Percentiles rank a stretch among this genome's conserved stretches.
Conservation (phyloP, 2,888 invertebrate genomes). For the Furcula furcula region DNA sequence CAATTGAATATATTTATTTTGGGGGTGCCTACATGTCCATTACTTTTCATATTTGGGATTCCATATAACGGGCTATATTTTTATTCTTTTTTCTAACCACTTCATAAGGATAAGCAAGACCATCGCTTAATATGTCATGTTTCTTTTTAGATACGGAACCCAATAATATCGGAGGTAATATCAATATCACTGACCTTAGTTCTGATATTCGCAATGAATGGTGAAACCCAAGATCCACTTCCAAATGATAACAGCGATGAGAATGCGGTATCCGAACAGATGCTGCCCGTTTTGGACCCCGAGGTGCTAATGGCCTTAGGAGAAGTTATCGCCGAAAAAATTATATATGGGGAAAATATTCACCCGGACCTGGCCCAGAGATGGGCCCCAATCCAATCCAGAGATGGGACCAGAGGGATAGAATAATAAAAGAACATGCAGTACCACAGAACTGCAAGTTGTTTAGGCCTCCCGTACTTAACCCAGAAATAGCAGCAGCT, state of each 20-base stretch:
- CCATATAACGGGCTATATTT: too few species aligned
- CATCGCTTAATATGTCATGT: too few species aligned
- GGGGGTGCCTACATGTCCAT: too few species aligned
- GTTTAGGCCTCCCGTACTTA: conserved; percentile 6
- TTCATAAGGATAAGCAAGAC: too few species aligned
- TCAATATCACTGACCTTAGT: too few species aligned
- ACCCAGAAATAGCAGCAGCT: conserved; percentile 6
- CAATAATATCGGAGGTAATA: too few species aligned
- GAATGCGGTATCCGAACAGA: too few species aligned
- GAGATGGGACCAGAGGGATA: conserved; percentile 2
- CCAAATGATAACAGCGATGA: background rate
- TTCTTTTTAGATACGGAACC: too few species aligned
- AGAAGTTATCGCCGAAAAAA: background rate
- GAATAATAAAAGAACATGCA: conserved; percentile 3
- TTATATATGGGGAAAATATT: background rate
- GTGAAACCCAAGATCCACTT: background rate
- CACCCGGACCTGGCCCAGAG: background rate
- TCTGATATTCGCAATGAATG: too few species aligned
- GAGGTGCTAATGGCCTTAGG: background rate
- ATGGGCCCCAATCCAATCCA: conserved; percentile 3
- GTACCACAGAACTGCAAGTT: conserved; percentile 5
- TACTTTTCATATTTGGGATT: too few species aligned
- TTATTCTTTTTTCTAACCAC: too few species aligned
- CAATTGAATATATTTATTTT: too few species aligned
- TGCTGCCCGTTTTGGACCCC: background rate